Conservation (phyloP, 2,888 invertebrate genomes). For the Phaedon cochleariae region DNA sequence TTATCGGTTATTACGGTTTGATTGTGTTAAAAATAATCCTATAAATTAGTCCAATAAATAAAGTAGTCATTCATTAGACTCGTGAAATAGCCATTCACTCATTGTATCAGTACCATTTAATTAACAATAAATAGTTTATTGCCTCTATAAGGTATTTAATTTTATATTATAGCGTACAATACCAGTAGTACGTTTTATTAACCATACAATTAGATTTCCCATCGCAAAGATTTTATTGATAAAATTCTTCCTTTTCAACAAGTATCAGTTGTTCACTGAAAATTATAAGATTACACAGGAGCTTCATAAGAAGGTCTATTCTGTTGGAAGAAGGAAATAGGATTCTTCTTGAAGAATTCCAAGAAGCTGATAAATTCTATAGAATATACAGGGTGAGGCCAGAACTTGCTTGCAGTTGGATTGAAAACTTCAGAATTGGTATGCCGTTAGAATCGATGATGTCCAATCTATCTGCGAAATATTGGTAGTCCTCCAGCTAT, state of each 20-base stretch:
- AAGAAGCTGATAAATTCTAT: too few species aligned
- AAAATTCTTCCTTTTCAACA: neutral
- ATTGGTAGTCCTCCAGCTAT: too few species aligned
- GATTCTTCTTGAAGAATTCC: too few species aligned
- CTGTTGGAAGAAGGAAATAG: too few species aligned
- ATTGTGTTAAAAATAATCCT: neutral
- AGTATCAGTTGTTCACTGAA: neutral
- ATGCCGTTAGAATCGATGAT: too few species aligned
- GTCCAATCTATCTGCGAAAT: too few species aligned
- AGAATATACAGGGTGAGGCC: too few species aligned
- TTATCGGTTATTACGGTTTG: neutral
- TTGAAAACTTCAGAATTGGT: too few species aligned
- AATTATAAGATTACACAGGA: too few species aligned
- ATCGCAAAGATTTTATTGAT: constrained; percentile 19
- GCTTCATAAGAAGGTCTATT: neutral
- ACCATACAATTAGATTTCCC: constrained; percentile 19
- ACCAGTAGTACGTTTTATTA: constrained; percentile 26
- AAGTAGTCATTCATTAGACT: constrained; percentile 17
- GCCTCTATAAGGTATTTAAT: constrained; percentile 21
- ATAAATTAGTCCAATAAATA: constrained; percentile 7
- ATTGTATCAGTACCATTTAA: constrained; percentile 29
- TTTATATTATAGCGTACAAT: constrained; percentile 26
- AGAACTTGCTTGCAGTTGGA: too few species aligned
- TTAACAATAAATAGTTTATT: constrained; percentile 35
- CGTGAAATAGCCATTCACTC: neutral